Evolutionary conservation across 2,113 vertebrate species (phyloP).

Genomic region (Danionella cerebrum): DNA sequence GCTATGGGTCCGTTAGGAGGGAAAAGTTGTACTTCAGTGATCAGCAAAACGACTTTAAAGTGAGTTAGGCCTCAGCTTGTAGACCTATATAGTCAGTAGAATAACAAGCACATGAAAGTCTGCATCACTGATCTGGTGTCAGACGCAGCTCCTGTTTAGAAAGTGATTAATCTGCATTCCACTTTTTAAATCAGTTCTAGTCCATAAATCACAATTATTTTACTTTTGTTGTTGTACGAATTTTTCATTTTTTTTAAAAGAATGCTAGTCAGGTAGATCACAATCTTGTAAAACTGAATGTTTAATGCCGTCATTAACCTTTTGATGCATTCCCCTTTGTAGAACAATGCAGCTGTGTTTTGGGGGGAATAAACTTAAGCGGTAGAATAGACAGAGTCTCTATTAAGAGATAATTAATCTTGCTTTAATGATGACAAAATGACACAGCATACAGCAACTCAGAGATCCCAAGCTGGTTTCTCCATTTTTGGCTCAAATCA

Average conservation of each 20-base stretch:
- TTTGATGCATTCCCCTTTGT: slow-evolving; percentile 29
- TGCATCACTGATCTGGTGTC: not conserved
- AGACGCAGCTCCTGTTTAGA: not conserved
- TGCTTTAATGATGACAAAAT: not conserved
- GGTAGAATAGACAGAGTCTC: not conserved
- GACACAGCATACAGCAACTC: too few species aligned
- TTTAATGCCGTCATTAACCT: slow-evolving; percentile 36
- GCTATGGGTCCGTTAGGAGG: not conserved
- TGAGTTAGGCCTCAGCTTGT: slow-evolving; percentile 21
- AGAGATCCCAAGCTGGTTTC: too few species aligned
- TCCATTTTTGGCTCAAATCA: too few species aligned
- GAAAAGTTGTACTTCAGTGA: not conserved
- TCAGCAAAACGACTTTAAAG: slow-evolving; percentile 22
- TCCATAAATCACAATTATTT: too few species aligned
- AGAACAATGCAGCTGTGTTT: slow-evolving; percentile 44
- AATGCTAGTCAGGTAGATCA: slow-evolving; percentile 51
- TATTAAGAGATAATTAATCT: not conserved
- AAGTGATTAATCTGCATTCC: slow-evolving; percentile 41
- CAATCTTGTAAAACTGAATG: slow-evolving; percentile 56
- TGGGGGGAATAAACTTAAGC: slow-evolving; percentile 27
- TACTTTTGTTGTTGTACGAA: too few species aligned
- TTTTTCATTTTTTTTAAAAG: too few species aligned
- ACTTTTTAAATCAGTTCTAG: slow-evolving; percentile 5
- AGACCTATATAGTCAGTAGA: slow-evolving; percentile 14
- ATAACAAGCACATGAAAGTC: slow-evolving; percentile 32